phyloP scores from a whole-genome alignment of 2,888 invertebrate species.

The Morpho achilles region DNA sequence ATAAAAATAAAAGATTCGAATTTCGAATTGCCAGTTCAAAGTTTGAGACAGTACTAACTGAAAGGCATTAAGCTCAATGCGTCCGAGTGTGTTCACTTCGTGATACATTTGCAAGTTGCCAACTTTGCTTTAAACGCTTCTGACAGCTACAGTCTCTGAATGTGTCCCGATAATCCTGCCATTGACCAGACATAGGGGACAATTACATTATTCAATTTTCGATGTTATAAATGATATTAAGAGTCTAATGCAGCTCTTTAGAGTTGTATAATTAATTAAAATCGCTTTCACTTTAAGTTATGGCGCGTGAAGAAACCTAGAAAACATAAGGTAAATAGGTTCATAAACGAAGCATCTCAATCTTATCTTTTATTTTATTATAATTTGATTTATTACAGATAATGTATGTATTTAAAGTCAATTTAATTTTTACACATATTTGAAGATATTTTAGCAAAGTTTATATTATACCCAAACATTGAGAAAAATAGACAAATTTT shows the following conservation, averaged over 20 bases:
- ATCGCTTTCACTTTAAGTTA: not conserved
- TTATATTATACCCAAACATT: not conserved
- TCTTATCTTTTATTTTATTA: no score
- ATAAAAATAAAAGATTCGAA: slow-evolving; percentile 3
- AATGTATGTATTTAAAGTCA: no score
- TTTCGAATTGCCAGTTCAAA: slow-evolving; percentile 10
- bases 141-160: slow-evolving; percentile 20
- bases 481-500: not conserved
- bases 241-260: not conserved
- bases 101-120: slow-evolving; percentile 20
- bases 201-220: not conserved
- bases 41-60: slow-evolving; percentile 13
- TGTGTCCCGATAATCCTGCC: slow-evolving; percentile 8
- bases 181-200: slow-evolving; percentile 4
- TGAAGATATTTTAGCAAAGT: no score
- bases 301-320: not conserved
- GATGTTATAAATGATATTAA: not conserved
- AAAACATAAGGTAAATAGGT: not conserved
- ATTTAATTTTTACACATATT: no score
- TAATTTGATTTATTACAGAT: no score
- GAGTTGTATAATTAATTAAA: not conserved
- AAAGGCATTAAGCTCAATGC: slow-evolving; percentile 37
- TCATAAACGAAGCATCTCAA: no score
- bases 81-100: slow-evolving; percentile 16
- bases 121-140: slow-evolving; percentile 23